Evolutionary conservation across 2,113 vertebrate genomes (phyloP).

Genomic region (Oenanthe melanoleuca): DNA sequence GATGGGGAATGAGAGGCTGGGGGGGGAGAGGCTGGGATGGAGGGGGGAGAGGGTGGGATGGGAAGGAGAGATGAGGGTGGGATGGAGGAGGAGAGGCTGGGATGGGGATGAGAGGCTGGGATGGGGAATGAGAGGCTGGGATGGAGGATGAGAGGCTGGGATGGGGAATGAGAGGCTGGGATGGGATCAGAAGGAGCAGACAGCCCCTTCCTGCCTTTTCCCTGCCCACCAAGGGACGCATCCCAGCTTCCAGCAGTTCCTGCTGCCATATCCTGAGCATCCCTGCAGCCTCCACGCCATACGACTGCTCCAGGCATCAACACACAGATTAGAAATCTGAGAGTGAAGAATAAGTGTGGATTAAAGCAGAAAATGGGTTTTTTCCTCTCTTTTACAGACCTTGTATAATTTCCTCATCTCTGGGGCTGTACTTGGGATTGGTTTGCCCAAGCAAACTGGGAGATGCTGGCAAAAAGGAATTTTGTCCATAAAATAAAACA

Average conservation of each 20-base stretch:
- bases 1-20: too few species aligned
- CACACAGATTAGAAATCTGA: background rate
- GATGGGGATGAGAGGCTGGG: too few species aligned
- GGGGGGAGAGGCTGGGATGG: too few species aligned
- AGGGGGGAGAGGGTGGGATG: too few species aligned
- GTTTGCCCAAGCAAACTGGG: background rate
- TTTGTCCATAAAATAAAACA: background rate
- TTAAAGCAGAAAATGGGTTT: background rate
- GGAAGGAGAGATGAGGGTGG: too few species aligned
- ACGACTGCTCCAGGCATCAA: background rate
- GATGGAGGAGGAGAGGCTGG: too few species aligned
- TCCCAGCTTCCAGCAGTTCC: background rate
- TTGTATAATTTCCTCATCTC: background rate
- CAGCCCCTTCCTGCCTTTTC: background rate
- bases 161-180: background rate
- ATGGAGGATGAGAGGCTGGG: background rate
- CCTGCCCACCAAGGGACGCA: background rate
- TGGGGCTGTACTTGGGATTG: background rate
- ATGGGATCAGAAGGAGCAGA: background rate
- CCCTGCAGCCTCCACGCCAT: background rate
- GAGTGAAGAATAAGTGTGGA: background rate
- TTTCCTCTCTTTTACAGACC: background rate
- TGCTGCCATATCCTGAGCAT: accelerated
- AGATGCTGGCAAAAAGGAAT: accelerated
- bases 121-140: too few species aligned